Conservation (phyloP, 37 sponge, comb jelly and placozoan genomes). For the Axinella damicornis region DNA sequence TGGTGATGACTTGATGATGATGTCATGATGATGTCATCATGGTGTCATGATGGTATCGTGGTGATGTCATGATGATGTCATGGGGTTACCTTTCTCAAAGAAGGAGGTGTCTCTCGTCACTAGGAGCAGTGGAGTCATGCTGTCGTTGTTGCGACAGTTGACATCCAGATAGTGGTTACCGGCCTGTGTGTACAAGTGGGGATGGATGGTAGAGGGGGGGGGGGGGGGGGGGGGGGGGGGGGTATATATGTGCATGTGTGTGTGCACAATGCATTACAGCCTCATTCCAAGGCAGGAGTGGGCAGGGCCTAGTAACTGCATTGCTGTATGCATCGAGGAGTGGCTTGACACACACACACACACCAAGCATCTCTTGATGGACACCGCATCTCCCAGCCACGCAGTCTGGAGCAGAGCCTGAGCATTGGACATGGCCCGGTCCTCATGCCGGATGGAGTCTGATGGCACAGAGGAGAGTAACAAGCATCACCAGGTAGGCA, state of each 20-base stretch:
- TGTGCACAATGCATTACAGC: not conserved
- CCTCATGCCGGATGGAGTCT: slow-evolving; percentile 55
- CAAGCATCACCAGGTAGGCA: too few relatives aligned
- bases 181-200: slow-evolving; percentile 41
- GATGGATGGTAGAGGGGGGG: not conserved
- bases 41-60: too few relatives aligned
- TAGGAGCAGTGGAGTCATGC: slow-evolving; percentile 87
- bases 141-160: slow-evolving; percentile 81
- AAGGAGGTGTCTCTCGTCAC: slow-evolving; percentile 83
- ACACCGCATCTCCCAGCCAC: slow-evolving; percentile 84
- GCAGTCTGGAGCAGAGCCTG: slow-evolving; percentile 77
- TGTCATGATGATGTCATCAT: too few relatives aligned
- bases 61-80: not conserved
- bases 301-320: too few relatives aligned
- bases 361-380: slow-evolving; percentile 70
- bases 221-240: not conserved
- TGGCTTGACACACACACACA: not conserved
- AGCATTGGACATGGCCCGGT: slow-evolving; percentile 40
- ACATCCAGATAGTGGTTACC: slow-evolving; percentile 76
- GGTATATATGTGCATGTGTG: not conserved
- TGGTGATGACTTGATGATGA: too few relatives aligned
- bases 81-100: slow-evolving; percentile 77
- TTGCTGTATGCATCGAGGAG: not conserved
- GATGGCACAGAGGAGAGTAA: too few relatives aligned
- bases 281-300: not conserved